phyloP scores from a whole-genome alignment of 2,888 invertebrate genomes.

The Acrocyrtus sp. region DNA sequence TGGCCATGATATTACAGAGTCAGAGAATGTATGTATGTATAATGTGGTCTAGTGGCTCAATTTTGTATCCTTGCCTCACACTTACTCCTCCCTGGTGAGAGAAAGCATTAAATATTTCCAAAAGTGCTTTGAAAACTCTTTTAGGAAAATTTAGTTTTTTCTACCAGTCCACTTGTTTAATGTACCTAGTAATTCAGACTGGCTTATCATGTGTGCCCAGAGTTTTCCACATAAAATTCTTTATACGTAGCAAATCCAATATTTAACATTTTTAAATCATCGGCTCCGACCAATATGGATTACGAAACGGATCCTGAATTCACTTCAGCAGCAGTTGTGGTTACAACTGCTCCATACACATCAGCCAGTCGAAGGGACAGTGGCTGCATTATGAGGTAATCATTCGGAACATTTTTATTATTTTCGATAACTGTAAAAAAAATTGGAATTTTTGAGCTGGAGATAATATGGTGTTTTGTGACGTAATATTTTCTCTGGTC shows the following conservation, averaged over 20 bases:
- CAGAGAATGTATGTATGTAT: no score
- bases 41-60: no score
- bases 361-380: constrained; percentile 38
- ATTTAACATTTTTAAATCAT: not conserved
- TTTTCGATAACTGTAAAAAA: not conserved
- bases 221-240: constrained; percentile 42
- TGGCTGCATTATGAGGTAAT: constrained; percentile 42
- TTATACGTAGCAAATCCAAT: constrained; percentile 21
- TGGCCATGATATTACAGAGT: no score
- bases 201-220: constrained; percentile 48
- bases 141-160: not conserved
- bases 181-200: constrained; percentile 45
- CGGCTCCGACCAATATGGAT: constrained; percentile 15
- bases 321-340: constrained; percentile 38
- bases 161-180: constrained; percentile 7
- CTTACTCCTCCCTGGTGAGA: not conserved
- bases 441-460: no score
- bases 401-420: not conserved
- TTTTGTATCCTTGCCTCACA: no score
- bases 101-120: not conserved
- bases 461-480: no score
- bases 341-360: not conserved
- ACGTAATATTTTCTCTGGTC: no score
- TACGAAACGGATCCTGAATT: constrained; percentile 12
- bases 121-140: not conserved